phyloP scores from a whole-genome alignment of 2,113 vertebrate species.

The Oxyura jamaicensis region DNA sequence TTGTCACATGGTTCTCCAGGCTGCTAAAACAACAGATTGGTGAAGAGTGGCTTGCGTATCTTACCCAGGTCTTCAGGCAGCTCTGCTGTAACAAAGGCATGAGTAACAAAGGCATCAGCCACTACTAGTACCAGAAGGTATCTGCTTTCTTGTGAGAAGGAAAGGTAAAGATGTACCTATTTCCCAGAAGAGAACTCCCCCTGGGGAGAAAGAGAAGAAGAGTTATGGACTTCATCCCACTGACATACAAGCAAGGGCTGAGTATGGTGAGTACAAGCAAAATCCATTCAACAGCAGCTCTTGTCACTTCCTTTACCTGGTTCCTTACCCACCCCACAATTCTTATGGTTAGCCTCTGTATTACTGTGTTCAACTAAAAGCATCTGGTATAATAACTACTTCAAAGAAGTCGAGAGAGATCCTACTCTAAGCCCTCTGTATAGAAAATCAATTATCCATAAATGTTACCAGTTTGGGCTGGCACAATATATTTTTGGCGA shows the following conservation, averaged over 20 bases:
- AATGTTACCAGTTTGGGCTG: neutral
- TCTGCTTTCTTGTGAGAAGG: neutral
- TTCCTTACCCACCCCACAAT: neutral
- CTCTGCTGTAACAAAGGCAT: neutral
- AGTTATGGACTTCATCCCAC: neutral
- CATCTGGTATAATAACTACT: neutral
- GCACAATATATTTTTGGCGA: neutral
- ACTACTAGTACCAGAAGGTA: neutral
- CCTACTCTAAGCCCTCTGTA: neutral
- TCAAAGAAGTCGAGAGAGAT: neutral
- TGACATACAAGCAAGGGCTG: neutral
- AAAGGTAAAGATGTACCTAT: neutral
- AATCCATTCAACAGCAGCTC: neutral
- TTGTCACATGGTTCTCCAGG: neutral
- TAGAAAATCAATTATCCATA: neutral
- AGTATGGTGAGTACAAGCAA: neutral
- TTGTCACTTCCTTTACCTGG: neutral
- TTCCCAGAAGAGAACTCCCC: neutral
- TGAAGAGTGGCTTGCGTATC: neutral
- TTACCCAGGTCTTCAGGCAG: neutral
- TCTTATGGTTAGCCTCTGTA: neutral
- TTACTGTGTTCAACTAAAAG: neutral
- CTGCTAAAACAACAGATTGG: neutral
- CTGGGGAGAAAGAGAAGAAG: neutral
- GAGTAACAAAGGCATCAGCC: neutral